phyloP scores from a whole-genome alignment of 2,797 vertebrate species.

The Premnoplex brunnescens region DNA sequence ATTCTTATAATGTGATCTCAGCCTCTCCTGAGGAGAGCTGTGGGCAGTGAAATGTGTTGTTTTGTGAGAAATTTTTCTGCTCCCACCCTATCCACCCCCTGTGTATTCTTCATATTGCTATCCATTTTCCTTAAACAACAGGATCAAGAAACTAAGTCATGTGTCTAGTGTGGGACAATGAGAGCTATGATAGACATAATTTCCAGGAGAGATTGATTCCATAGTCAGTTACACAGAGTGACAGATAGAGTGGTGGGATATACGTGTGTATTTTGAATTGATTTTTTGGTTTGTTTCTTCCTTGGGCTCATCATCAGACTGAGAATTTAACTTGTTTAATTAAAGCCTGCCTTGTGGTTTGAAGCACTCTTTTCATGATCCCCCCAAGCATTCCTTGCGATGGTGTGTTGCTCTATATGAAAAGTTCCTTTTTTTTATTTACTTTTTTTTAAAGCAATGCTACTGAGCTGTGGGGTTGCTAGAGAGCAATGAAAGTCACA shows the following conservation, averaged over 20 bases:
- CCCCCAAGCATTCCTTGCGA: background rate
- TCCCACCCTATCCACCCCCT: background rate
- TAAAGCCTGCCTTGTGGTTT: background rate
- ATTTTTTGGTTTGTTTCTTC: background rate
- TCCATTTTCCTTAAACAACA: background rate
- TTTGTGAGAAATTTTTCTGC: background rate
- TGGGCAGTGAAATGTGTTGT: conserved; percentile 12
- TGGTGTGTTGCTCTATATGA: background rate
- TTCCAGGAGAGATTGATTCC: background rate
- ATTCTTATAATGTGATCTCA: background rate
- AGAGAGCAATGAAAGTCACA: conserved; percentile 7
- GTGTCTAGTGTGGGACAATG: background rate
- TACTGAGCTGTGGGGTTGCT: background rate
- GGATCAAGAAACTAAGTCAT: background rate
- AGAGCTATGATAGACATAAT: background rate
- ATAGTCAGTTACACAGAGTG: background rate
- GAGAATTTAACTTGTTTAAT: background rate
- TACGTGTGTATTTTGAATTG: background rate
- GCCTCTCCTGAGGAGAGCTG: background rate
- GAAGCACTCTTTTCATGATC: background rate
- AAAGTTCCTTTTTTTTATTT: background rate
- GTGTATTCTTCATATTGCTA: background rate
- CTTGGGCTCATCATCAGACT: background rate
- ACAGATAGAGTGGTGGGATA: background rate
- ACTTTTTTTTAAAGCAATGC: background rate